Base-by-base conservation (phyloP, 2,888 invertebrate species). In the Gonocerus acuteangulatus region DNA sequence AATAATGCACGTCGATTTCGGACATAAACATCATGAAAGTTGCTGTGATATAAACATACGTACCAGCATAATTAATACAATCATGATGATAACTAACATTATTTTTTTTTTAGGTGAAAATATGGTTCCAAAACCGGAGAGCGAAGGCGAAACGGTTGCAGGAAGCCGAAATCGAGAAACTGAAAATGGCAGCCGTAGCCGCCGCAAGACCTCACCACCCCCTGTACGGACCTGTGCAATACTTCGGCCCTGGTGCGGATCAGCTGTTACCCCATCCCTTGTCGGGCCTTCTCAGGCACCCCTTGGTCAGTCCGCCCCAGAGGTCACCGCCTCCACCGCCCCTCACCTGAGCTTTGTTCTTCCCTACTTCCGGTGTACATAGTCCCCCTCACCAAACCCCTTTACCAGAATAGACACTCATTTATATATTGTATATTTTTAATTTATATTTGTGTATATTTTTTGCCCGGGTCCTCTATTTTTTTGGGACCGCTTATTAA, bases 141-240 rank as follows among this genome's bases (percentile, higher is more conserved):
- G 96, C 96, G 68, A 97, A 97, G 77, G 94, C 94, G 71, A 97
- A 97, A 79, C 80, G 97, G 19, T 81, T 96, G 2, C 95, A 95
- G 77, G 95, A 97, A 73, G 96, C 94, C 1, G 94, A 94, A 75
- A 82, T 94, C 69, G 94, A 95, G 75, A 93, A 94, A 73, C 77
- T 93, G 72, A 89, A 95, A 77, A 79, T 83, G 76, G 79, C 81
- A 6, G 79, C 82, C 6, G 79, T 82, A n/a, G 79, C 78, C 48
- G 76, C 79, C 63, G 79, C 79, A 1, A 68, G 79, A 69, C 73
- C 80, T 48, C 77, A 78, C 39, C 76, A 74, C 48, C 73, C 69
- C 65, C 72, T 70, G 60, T 71, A 70, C 69, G 70, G 70, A 36
- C 68, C 68, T 22, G 66, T 69, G 58, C 68, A 67, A 54, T 69